These are phyloP conservation scores for Acyrthosiphon pisum DNA, from an alignment of 1,140 invertebrate species.

Conservation along the genomic window DNA sequence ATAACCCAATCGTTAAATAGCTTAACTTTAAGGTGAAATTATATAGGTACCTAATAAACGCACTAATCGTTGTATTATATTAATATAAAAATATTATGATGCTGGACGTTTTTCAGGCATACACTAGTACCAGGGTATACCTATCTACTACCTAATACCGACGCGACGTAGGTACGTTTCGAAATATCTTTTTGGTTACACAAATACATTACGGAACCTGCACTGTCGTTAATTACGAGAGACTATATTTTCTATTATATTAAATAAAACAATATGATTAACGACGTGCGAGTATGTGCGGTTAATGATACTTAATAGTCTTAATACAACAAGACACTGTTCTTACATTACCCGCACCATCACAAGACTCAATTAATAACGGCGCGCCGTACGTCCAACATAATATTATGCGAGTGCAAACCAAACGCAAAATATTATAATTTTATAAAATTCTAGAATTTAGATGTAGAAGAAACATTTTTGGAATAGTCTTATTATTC, in stretches of 20 bases:
- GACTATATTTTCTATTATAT: background rate
- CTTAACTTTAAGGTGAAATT: background rate
- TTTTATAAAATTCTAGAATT: background rate
- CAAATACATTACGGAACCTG: background rate
- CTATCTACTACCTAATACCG: too few relatives aligned
- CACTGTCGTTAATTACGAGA: background rate
- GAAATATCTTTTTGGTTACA: constrained; percentile 4
- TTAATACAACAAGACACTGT: background rate
- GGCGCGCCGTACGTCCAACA: background rate
- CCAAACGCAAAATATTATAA: background rate
- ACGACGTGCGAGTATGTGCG: background rate
- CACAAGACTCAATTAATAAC: background rate
- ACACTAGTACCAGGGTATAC: background rate
- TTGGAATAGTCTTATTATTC: background rate
- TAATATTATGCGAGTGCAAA: background rate
- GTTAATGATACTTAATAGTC: background rate
- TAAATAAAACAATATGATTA: constrained; percentile 13
- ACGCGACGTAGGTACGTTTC: background rate
- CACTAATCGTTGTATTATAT: too few relatives aligned
- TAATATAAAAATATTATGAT: too few relatives aligned
- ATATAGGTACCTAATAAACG: too few relatives aligned
- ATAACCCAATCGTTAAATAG: background rate
- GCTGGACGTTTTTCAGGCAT: background rate
- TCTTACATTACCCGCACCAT: background rate
- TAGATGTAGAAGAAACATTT: background rate